Evolutionary conservation across 2,797 vertebrate genomes (phyloP).

Genomic region (Cichlasoma orientale): DNA sequence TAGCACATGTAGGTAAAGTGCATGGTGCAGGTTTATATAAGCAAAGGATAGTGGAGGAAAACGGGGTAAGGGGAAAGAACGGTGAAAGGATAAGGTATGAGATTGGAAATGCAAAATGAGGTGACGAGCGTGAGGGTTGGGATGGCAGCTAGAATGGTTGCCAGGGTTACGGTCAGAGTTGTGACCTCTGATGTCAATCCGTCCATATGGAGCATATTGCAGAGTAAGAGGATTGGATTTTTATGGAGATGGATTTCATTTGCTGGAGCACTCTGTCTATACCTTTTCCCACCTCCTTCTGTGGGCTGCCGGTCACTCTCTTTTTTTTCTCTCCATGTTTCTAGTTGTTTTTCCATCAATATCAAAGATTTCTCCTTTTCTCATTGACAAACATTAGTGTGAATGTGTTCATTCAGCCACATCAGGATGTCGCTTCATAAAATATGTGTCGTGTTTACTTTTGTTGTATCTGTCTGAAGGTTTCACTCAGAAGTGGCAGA

Average conservation of each 20-base stretch:
- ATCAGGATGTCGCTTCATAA: neutral
- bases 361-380: no score
- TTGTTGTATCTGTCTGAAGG: neutral
- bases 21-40: slow-evolving; percentile 18
- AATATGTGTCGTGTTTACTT: neutral
- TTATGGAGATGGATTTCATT: slow-evolving; percentile 75
- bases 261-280: slow-evolving; percentile 32
- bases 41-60: neutral
- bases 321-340: neutral
- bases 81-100: slow-evolving; percentile 7
- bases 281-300: neutral
- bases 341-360: neutral
- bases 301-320: neutral
- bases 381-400: no score
- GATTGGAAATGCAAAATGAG: slow-evolving; percentile 13
- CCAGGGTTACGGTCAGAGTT: slow-evolving; percentile 67
- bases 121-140: slow-evolving; percentile 2
- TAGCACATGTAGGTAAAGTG: slow-evolving; percentile 14
- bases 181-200: slow-evolving; percentile 64
- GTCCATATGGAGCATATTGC: slow-evolving; percentile 72
- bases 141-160: slow-evolving; percentile 51
- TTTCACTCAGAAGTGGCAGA: slow-evolving; percentile 35
- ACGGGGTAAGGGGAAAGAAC: neutral
- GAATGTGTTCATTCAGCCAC: neutral
- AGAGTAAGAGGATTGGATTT: slow-evolving; percentile 67